Base-by-base conservation (phyloP, 2,888 invertebrate species). In the Drosophila austrosaltans region DNA sequence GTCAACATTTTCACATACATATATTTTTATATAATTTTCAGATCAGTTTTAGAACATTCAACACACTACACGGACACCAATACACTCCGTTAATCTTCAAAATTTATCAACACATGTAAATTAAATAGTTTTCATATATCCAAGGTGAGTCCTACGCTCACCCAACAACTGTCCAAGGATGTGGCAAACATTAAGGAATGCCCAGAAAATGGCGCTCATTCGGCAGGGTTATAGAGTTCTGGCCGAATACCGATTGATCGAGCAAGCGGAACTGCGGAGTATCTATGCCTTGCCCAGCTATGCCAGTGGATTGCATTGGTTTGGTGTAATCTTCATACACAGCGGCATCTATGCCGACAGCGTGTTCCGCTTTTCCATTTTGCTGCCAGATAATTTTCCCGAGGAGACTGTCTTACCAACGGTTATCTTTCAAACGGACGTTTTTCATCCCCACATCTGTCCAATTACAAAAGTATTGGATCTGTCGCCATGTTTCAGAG, bases 271-370 rank as follows among this genome's bases (percentile, higher is more conserved):
- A 20, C 30, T 85, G 0, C 75, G 56, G 56, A 75, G 76, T 53
- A 88, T 85, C 32, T 81, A 83, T 60, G 88, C 81, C 3, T 63
- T 90, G 57, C 90, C 84, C 36, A 85, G 88, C 63, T 81, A 66
- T 54, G 40, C 66, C 30, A 79, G 74, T 60, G 76, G 69, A 28
- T 54, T 85, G 61, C 83, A 74, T 57, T 92, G 92, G 92, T 92
- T 90, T 69, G 92, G 92, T 36, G 91, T 92, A 12, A 87, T 92
- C 90, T 99, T 98, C 93, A 94, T 98, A 63, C 94, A 97, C 85
- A 95, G 96, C 92, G 98, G 98, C 25, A 93, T 95, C 76, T 99
- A 98, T 93, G 96, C 96, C 93, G 97, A 97, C 77, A 98, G 97
- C 70, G 94, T 98, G 64, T 98, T 98, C 92, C 95, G 98, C 85